Percentiles rank a stretch among this genome's conserved stretches.
Conservation (phyloP, 1,140 invertebrate genomes). For the Homarus americanus region DNA sequence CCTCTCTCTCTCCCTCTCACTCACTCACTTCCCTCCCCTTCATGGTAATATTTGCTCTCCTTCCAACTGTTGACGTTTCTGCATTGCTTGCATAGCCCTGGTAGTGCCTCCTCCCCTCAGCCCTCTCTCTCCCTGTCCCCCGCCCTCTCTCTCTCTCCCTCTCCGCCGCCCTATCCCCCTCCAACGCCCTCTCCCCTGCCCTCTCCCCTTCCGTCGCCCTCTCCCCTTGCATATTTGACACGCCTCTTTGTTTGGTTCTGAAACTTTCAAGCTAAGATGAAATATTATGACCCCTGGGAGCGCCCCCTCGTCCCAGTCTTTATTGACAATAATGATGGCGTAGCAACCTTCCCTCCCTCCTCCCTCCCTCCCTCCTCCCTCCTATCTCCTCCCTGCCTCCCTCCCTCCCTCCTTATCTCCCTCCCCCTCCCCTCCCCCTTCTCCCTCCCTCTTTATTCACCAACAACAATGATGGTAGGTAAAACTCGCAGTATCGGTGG, state of each 20-base stretch:
- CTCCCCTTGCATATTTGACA: constrained; percentile 31
- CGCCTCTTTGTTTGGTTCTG: constrained; percentile 13
- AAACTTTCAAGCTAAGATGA: background rate
- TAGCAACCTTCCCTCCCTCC: no score
- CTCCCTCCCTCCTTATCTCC: background rate
- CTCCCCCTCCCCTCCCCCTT: background rate
- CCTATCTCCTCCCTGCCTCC: background rate
- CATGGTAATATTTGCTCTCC: constrained; percentile 5
- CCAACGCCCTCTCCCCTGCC: no score
- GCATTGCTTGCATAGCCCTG: background rate
- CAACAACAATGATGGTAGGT: no score
- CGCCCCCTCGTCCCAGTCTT: no score
- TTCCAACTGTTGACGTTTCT: constrained; percentile 11
- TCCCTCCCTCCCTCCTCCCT: constrained; percentile 12
- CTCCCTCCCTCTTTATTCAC: background rate
- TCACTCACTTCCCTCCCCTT: background rate
- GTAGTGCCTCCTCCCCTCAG: background rate
- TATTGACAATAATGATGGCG: no score
- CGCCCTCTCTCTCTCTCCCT: no score
- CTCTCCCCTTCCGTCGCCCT: no score
- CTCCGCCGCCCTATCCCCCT: no score
- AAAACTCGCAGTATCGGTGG: no score
- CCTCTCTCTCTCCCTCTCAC: background rate
- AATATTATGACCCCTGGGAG: background rate
- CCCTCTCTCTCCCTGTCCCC: no score